A percentile compares a stretch with the other conserved stretches of the same genome.
phyloP scores from a whole-genome alignment of 2,113 vertebrate species.

The Engraulis encrasicolus region DNA sequence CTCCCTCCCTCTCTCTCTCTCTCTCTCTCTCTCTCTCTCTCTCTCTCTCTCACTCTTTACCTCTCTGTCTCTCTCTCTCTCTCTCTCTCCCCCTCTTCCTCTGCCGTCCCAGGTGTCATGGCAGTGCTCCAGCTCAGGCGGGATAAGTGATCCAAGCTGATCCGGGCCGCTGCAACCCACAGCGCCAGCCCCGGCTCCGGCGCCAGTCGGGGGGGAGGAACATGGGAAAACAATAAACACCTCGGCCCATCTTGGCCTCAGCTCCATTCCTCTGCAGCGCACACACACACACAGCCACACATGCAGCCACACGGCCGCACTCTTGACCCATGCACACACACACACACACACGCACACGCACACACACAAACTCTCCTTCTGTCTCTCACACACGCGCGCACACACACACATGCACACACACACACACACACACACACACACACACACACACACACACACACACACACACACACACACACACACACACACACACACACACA shows the following conservation, averaged over 20 bases:
- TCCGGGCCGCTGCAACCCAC: not conserved
- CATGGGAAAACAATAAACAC: constrained; percentile 35
- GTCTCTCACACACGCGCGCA: not conserved
- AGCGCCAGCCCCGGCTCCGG: not conserved
- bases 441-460: not conserved
- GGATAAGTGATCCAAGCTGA: constrained; percentile 11
- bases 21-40: not conserved
- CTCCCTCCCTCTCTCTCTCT: not conserved
- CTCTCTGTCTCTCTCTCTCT: constrained; percentile 9
- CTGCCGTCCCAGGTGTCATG: constrained; percentile 20
- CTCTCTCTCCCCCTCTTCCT: not conserved
- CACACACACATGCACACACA: not conserved
- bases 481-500: no score
- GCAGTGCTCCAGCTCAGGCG: not conserved
- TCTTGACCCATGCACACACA: not conserved
- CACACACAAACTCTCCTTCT: no score
- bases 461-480: not conserved
- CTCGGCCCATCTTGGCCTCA: constrained; percentile 1
- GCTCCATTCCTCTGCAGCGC: constrained; percentile 18
- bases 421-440: no score
- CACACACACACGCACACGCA: not conserved
- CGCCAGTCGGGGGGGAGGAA: not conserved
- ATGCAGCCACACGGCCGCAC: not conserved
- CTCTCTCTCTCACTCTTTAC: not conserved
- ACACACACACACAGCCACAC: not conserved